Evolutionary conservation across 2,113 vertebrate genomes (phyloP), one percentile per base, ranked within the genome.

Genomic region (Xyrauchen texanus): DNA sequence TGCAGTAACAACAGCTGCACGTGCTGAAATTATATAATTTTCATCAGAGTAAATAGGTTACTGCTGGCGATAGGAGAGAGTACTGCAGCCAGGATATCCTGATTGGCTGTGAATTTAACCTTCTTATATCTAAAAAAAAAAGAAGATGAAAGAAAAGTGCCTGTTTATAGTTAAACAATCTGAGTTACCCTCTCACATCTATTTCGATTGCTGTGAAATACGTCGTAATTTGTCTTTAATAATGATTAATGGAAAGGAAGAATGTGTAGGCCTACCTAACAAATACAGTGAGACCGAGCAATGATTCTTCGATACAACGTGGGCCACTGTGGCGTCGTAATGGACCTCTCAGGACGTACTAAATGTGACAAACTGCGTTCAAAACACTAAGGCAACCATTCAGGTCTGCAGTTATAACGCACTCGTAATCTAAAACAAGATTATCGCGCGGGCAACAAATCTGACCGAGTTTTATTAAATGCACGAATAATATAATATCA

Each of bases 211-310:
- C 58, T 53, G 53, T 13, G 12, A 58, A 64, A 60, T 53, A 60
- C 34, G 0, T 34, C 21, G 42, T 52, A 0, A 13, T 74, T 80
- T 66, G 13, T 21, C 13, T 76, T 65, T 76, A 21, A 44, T 44
- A 78, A 63, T 64, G 51, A 77, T 53, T 73, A 66, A 67, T 58
- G 15, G 21, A 34, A 34, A 10, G 42, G 70, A 60, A 45, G 61
- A 46, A 87, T 86, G 74, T 74, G 84, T 84, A 85, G n/a, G n/a
- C n/a, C n/a, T n/a, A 86, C 84, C 79, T 79, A 86, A 86, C 61
- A 80, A 86, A 77, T 80, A 5, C 80, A 74, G 53, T 80, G 79
- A 84, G 85, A 87, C 85, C 86, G 85, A 90, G 87, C 72, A 87
- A 85, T 79, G 71, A 80, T 34, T 34, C 21, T 34, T 34, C 21